Conservation (phyloP, 2,797 vertebrate species). For the Eulemur albifrons region DNA sequence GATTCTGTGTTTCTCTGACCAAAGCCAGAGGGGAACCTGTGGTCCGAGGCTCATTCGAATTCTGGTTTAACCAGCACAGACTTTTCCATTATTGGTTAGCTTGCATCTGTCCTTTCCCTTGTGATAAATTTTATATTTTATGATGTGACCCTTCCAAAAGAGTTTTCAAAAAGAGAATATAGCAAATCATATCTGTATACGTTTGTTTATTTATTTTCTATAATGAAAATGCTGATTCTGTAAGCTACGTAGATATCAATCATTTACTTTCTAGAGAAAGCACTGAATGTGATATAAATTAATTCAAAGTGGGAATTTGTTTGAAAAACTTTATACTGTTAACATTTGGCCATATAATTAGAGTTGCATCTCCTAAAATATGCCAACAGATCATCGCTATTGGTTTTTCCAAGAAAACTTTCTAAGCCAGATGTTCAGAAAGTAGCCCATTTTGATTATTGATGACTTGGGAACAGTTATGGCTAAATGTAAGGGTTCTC, state of each 20-base stretch:
- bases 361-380: not conserved
- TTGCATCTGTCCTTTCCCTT: not conserved
- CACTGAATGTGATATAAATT: not conserved
- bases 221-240: not conserved
- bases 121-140: not conserved
- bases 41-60: not conserved
- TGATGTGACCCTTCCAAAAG: not conserved
- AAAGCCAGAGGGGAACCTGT: not conserved
- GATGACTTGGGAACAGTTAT: not conserved
- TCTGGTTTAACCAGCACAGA: not conserved
- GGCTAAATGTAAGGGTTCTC: not conserved
- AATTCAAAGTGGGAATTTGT: slow-evolving; percentile 2
- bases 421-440: not conserved
- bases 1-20: not conserved
- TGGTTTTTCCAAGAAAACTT: not conserved
- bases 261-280: not conserved
- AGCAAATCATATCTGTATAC: not conserved
- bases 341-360: not conserved
- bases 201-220: not conserved
- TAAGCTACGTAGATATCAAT: not conserved
- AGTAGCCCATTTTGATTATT: not conserved
- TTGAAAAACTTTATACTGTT: not conserved
- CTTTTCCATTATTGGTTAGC: not conserved
- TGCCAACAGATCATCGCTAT: not conserved
- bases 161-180: not conserved